Percentiles rank a stretch among this genome's conserved stretches.
Conservation (phyloP, 2,797 vertebrate species). For the Protosalanx chinensis region DNA sequence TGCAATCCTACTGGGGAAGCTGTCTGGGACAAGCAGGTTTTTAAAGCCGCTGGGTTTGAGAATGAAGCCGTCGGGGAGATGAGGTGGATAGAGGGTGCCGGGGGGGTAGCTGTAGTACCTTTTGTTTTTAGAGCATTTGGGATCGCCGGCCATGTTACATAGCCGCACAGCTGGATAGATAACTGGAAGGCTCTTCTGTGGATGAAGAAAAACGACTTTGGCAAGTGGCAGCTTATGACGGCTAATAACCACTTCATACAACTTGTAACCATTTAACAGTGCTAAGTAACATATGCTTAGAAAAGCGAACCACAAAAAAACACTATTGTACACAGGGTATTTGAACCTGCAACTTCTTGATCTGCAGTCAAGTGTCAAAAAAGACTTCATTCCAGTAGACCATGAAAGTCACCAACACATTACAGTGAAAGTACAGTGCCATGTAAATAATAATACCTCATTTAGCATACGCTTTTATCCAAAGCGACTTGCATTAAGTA, state of each 20-base stretch:
- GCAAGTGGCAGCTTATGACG: not conserved
- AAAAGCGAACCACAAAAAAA: too few species aligned
- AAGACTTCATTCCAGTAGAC: too few species aligned
- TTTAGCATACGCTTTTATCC: too few species aligned
- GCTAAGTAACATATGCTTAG: too few species aligned
- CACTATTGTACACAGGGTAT: too few species aligned
- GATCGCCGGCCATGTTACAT: conserved; percentile 29
- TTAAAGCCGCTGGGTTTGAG: conserved; percentile 22
- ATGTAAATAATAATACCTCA: too few species aligned
- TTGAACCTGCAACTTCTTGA: too few species aligned
- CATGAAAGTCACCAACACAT: too few species aligned
- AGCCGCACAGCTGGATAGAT: conserved; percentile 49
- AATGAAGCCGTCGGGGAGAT: conserved; percentile 47
- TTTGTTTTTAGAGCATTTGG: conserved; percentile 13
- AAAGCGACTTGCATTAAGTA: too few species aligned
- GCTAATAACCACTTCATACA: not conserved
- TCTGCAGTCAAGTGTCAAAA: too few species aligned
- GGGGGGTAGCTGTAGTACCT: conserved; percentile 48
- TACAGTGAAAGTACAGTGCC: too few species aligned
- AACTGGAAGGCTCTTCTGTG: conserved; percentile 69
- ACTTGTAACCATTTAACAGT: not conserved
- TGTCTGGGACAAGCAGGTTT: conserved; percentile 1
- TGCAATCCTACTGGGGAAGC: not conserved
- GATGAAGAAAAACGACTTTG: not conserved
- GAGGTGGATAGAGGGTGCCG: conserved; percentile 58